Conservation (phyloP, 1,140 invertebrate species). For the Chionoecetes opilio region DNA sequence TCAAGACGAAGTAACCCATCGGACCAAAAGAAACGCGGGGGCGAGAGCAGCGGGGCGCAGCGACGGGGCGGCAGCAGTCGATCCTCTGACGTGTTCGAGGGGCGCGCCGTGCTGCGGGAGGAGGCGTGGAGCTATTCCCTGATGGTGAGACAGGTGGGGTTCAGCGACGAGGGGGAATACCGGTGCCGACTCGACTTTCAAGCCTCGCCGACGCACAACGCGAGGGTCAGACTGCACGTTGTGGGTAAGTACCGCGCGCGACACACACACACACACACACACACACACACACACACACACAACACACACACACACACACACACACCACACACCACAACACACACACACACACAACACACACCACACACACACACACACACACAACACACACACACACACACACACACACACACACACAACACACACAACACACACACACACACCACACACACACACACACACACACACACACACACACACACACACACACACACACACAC, state of each 20-base stretch:
- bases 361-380: too few relatives aligned
- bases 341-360: too few relatives aligned
- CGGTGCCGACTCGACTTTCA: conserved; percentile 52
- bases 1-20: background rate
- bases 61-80: background rate
- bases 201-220: conserved; percentile 49
- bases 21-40: background rate
- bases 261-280: too few relatives aligned
- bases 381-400: too few relatives aligned
- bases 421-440: too few relatives aligned
- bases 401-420: too few relatives aligned
- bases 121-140: background rate
- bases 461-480: too few relatives aligned
- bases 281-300: too few relatives aligned
- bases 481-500: too few relatives aligned
- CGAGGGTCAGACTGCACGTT: conserved; percentile 44
- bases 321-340: too few relatives aligned
- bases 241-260: conserved; percentile 66
- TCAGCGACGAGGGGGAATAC: conserved; percentile 49
- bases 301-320: too few relatives aligned
- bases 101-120: background rate
- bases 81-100: conserved; percentile 14
- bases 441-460: too few relatives aligned
- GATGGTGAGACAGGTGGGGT: background rate
- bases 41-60: background rate